These are phyloP conservation scores for Mustela lutreola DNA, from an alignment of 2,113 vertebrate genomes.

Conservation along the genomic window DNA sequence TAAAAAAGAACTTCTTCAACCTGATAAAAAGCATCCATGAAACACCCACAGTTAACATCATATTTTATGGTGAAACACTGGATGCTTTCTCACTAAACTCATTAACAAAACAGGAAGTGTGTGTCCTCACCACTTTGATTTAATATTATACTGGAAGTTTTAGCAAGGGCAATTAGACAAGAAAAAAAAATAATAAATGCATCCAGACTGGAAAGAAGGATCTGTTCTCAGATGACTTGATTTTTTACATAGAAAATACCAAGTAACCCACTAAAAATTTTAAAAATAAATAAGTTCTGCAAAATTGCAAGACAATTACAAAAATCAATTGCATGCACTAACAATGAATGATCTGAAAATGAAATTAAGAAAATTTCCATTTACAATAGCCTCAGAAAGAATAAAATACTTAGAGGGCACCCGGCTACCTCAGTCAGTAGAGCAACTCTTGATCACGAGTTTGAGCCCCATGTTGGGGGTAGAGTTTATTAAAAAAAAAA, in stretches of 20 bases:
- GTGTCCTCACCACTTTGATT: background rate
- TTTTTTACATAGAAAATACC: background rate
- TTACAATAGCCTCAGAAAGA: background rate
- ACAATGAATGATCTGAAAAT: background rate
- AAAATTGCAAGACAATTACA: background rate
- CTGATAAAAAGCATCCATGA: background rate
- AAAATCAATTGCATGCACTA: background rate
- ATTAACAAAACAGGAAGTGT: background rate
- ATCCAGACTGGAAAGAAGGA: background rate
- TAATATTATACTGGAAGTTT: background rate
- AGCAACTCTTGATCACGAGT: background rate
- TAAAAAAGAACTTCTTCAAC: background rate
- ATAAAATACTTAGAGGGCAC: background rate
- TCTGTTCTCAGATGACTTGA: background rate
- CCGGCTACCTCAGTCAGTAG: background rate
- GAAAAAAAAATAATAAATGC: background rate
- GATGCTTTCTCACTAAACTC: background rate
- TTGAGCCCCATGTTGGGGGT: background rate
- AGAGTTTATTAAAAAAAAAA: background rate
- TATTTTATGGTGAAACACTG: background rate
- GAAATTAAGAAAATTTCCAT: slow-evolving; percentile 25
- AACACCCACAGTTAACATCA: background rate
- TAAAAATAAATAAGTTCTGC: background rate
- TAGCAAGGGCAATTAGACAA: background rate
- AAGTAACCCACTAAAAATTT: background rate